These are phyloP conservation scores for Lasius fuliginosus DNA, from an alignment of 2,888 invertebrate genomes.

Conservation along the genomic window DNA sequence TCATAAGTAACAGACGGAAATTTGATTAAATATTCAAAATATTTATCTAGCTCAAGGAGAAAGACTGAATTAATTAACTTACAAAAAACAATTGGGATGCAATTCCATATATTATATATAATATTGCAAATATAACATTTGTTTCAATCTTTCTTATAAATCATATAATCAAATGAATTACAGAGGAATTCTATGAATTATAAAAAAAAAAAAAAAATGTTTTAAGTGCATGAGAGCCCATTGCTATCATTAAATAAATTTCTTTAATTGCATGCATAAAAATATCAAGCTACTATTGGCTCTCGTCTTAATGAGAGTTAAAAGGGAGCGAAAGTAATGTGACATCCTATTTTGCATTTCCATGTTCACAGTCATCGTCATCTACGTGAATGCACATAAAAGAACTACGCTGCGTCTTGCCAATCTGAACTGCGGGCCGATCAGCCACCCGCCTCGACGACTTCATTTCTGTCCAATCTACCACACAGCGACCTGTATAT, in stretches of 20 bases:
- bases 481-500: conserved; percentile 85
- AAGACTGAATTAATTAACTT: conserved; percentile 7
- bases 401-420: conserved; percentile 84
- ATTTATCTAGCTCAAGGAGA: conserved; percentile 1
- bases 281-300: conserved; percentile 67
- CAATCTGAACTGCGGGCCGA: conserved; percentile 84
- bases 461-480: conserved; percentile 85
- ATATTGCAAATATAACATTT: neutral
- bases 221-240: conserved; percentile 60
- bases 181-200: conserved; percentile 5
- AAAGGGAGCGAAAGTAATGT: conserved; percentile 70
- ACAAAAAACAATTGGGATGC: neutral
- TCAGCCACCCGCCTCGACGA: conserved; percentile 84
- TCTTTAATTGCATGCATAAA: conserved; percentile 69
- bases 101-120: conserved; percentile 21
- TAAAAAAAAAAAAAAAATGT: conserved; percentile 21
- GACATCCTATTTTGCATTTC: conserved; percentile 83
- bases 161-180: neutral
- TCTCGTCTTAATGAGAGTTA: conserved; percentile 67
- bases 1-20: neutral
- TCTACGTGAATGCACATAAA: conserved; percentile 86
- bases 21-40: neutral
- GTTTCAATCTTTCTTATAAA: neutral
- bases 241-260: conserved; percentile 37
- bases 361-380: conserved; percentile 86